Base-by-base conservation (phyloP, 2,797 vertebrate genomes). In the Melanogrammus aeglefinus region DNA sequence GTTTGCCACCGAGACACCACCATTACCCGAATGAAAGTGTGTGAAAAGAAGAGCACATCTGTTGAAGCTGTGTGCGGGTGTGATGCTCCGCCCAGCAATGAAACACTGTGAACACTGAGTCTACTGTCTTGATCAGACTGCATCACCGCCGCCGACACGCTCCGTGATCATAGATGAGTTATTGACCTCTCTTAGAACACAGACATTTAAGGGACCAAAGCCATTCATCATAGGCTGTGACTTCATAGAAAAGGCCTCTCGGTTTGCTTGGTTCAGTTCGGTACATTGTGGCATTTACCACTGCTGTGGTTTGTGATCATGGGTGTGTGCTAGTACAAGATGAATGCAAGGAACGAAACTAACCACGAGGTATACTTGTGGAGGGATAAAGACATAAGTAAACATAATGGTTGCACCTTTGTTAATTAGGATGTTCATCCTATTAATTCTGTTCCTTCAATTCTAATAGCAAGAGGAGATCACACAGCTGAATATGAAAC, bases 151-250 rank as follows among this genome's bases (percentile, higher is more conserved):
- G 90, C 86, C 86, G 90, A 91, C 91, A 93, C 91, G 89, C 88
- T 89, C 78, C 16, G 81, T 90, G 92, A 90, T 91, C 91, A 87
- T 81, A 90, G 91, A 94, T 94, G 91, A 93, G 90, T 93, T 92
- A 92, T 92, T 94, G 91, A 93, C 90, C 91, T 88, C 86, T 86
- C 69, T 7, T 84, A 86, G 84, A 91, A 91, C 87, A 89, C 84
- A 88, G 84, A 87, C 86, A 84, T 88, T 80, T 74, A 78, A 78
- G 84, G 83, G 88, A 86, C 87, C 77, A 86, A 85, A 86, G 88
- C 85, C 88, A 93, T 93, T 91, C 87, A 92, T 93, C 91, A 92
- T 81, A 83, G 78, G 84, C 80, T 12, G 2, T 77, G 82, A 80
- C 80, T 79, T 73, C 76, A 83, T 83, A 66, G 51, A 38, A 88